These are phyloP conservation scores for Anthrax anthrax DNA, from an alignment of 2,888 invertebrate genomes.

Conservation along the genomic window DNA sequence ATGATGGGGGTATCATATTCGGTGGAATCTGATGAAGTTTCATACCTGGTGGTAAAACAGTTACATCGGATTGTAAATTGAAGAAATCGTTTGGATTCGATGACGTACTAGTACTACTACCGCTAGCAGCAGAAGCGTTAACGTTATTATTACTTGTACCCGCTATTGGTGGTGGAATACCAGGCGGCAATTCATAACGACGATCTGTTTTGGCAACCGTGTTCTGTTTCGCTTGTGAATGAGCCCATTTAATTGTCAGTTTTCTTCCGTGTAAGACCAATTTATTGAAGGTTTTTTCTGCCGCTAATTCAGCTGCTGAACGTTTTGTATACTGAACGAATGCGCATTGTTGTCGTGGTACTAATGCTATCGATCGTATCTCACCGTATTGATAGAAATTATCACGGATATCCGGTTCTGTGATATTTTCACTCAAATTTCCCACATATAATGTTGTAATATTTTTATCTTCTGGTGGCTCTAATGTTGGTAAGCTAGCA, in stretches of 20 bases:
- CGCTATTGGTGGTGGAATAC: conserved; percentile 56
- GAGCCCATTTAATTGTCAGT: conserved; percentile 97
- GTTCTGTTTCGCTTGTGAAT: conserved; percentile 69
- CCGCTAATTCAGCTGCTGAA: conserved; percentile 81
- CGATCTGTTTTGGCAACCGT: conserved; percentile 39
- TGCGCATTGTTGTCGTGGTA: conserved; percentile 88
- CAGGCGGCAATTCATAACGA: conserved; percentile 57
- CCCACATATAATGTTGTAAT: conserved; percentile 98
- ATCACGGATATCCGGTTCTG: conserved; percentile 83
- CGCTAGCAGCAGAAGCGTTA: too few relatives aligned
- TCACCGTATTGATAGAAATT: conserved; percentile 99
- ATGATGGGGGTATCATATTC: conserved; percentile 28
- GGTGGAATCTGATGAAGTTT: conserved; percentile 33
- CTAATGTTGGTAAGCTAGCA: conserved; percentile 84
- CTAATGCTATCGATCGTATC: conserved; percentile 83
- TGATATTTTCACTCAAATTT: conserved; percentile 74
- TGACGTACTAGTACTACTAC: conserved; percentile 21
- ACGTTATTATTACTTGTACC: too few relatives aligned
- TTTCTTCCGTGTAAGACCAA: conserved; percentile 67
- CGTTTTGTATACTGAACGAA: conserved; percentile 93
- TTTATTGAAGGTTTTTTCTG: conserved; percentile 92
- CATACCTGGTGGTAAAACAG: conserved; percentile 33
- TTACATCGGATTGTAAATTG: conserved; percentile 39
- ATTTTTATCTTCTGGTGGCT: conserved; percentile 87
- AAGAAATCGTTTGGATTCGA: conserved; percentile 48